Base-by-base conservation (phyloP, 2,888 invertebrate species). In the Lasioglossum pauxillum region DNA sequence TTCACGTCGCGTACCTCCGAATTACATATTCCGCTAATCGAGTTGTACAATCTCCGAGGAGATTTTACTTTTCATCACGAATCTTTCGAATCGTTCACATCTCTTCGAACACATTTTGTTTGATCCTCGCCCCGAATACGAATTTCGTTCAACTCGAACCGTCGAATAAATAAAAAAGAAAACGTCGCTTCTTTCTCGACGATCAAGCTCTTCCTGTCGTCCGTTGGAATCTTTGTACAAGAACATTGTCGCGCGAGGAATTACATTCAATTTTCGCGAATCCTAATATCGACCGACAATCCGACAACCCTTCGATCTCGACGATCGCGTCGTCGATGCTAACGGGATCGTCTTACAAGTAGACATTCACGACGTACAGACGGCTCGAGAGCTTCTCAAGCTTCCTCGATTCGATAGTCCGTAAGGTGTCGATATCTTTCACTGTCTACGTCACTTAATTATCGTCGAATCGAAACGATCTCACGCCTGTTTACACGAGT, bases 41-140 rank as follows among this genome's bases (percentile, higher is more conserved):
- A 71, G 78, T 88, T 89, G 87, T 80, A 88, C 90, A 86, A 53
- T 75, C 67, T 38, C 69, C 27, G 8, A 19, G 3, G 31, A 35
- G 31, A 64, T 10, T 10, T 44, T 2, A 8, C 27, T 5, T 71
- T 35, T 64, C 38, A 19, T 10, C 27, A 38, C 49, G 16, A 67
- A 75, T 76, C 19, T 44, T 49, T 16, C 44, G 27, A 8, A 49
- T 67, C 60, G 75, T 71, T 72, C 82, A 44, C 60, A 1, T 78
- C 75, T 78, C 72, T 57, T 67, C 78, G 75, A 57, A 64, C 72
- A 53, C 85, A 64, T 14, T n/a, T 74, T 67, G 60, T 78, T 35
- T 27, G 60, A 41, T 77, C 23, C 23, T n/a, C 35, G 38, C 73
- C 14, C 72, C 60, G 41, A 71, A 85, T 76, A 81, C 80, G 85